Evolutionary conservation across 1,140 invertebrate genomes (phyloP).

Genomic region (Thereuonema tuberculata): DNA sequence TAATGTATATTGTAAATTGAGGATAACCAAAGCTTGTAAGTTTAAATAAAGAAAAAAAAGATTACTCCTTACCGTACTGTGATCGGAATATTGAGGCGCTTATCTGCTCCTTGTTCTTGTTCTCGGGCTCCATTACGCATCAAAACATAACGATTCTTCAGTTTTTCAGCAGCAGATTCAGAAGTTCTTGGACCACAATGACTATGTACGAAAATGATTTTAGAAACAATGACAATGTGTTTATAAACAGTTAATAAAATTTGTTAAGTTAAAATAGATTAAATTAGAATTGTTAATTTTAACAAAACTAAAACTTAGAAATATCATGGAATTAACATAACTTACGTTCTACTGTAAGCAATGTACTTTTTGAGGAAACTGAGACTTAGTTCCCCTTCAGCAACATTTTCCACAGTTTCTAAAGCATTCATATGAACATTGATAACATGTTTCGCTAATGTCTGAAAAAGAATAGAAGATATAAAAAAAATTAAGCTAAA

Average conservation of each 20-base stretch:
- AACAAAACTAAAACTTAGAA: too few relatives aligned
- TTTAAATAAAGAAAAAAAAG: slow-evolving; percentile 3
- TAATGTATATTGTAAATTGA: neutral
- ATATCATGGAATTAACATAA: too few relatives aligned
- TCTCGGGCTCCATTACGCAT: slow-evolving; percentile 74
- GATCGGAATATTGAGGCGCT: slow-evolving; percentile 73
- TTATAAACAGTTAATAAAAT: too few relatives aligned
- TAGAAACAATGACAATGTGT: neutral
- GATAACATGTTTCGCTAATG: slow-evolving; percentile 92
- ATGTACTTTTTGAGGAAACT: slow-evolving; percentile 86
- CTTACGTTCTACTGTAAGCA: slow-evolving; percentile 69
- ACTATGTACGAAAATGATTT: too few relatives aligned
- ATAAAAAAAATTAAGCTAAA: too few relatives aligned
- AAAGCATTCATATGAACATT: slow-evolving; percentile 85
- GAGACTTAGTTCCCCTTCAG: slow-evolving; percentile 64
- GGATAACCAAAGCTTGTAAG: neutral
- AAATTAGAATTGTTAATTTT: neutral
- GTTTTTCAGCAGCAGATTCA: slow-evolving; percentile 71
- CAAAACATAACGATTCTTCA: slow-evolving; percentile 88
- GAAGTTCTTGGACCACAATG: slow-evolving; percentile 83
- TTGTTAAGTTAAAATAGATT: too few relatives aligned
- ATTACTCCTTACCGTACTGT: slow-evolving; percentile 61
- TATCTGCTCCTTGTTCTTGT: slow-evolving; percentile 66
- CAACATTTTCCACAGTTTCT: slow-evolving; percentile 43
- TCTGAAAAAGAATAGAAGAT: slow-evolving; percentile 38